Evolutionary conservation across 1,140 invertebrate species (phyloP), one percentile per base, ranked within the genome.

Genomic region (Ostrea edulis): DNA sequence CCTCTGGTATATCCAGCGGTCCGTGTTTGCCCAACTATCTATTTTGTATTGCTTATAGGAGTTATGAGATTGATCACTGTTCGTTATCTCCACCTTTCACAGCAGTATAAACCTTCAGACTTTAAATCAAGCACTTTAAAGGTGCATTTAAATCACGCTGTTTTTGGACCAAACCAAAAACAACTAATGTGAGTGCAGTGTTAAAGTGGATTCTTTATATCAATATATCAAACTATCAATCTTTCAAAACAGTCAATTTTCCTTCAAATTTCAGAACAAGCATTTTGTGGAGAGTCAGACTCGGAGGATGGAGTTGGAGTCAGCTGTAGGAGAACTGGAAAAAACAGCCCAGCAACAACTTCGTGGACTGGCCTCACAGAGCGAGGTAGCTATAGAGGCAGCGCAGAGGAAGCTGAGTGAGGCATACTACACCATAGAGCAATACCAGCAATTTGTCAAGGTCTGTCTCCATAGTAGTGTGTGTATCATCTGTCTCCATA

Each of bases 331-430:
- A 0, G 93, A 93, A n/a, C 86, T 95, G 77, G 93, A 95, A 86
- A 87, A 86, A 9, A 91, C 93, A 25, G 94, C 93, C 7, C 91
- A 94, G 54, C 91, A 94, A 51, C 94, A 95, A 86, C 89, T 95
- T 71, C 92, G 92, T 44, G 88, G 90, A 2, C 89, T 95, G 52
- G 94, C 94, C 11, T 82, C 85, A 35, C 93, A 94, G 82, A 94
- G 94, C 86, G 94, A 95, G 89, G 90, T 90, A 11, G 94, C 94
- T 1, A 92, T 95, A 25, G 93, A 94, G 82, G 90, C 91, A 7
- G 93, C 93, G 8, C 93, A 93, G 87, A 83, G 29, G 44, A 83
- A 83, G 29, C 11, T 68, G 25, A 29, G 65, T 25, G 51, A 52
- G 58, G 35, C 71, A 20, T 86, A 77, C 71, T 81, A 86, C 17